Base-by-base conservation (phyloP, 1,140 invertebrate species). In the Drosophila lacertosa region DNA sequence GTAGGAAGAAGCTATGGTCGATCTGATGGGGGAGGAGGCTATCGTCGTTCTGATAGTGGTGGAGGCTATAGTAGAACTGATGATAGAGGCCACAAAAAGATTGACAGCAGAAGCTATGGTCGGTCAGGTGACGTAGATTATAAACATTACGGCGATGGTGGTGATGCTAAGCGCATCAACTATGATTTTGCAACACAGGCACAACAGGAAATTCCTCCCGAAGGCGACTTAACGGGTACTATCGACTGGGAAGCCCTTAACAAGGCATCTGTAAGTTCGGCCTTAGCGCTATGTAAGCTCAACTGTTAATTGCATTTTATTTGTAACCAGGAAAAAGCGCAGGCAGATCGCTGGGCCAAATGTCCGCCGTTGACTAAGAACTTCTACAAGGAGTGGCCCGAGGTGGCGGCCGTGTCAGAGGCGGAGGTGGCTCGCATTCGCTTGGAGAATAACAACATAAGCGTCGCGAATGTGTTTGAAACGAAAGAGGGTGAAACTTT, bases 381-480 rank as follows among this genome's bases (percentile, higher is more conserved):
- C 78, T 97, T 98, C 84, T 99, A 98, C 79, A 91, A 93, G 71
- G 97, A 98, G 93, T 93, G 96, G 83, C 94, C 94, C 0, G 92
- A 92, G 69, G 93, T 98, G 2, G 91, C 94, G 15, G 93, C 93
- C 15, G 94, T 97, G 93, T 83, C 93, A 24, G 60, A 91, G 1
- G 91, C 92, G 11, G 92, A 96, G 77, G 95, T 96, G 0, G 91
- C 92, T 4, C 68, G 92, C 48, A 95, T 96, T 72, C 93, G 95
- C 16, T 32, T 75, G 13, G 79, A 91, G 10, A 95, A 94, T 60
- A 96, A 97, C 89, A 95, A 97, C 44, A 97, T 96, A 26, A 93
- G 94, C 45, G 95, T 96, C 0, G 91, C 77, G 0, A 63, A 91
- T 39, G 91, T 92, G 47, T 92, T 93, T 24, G 92, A 92, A 92